phyloP scores from a whole-genome alignment of 2,113 vertebrate genomes.

The Xiphias gladius region DNA sequence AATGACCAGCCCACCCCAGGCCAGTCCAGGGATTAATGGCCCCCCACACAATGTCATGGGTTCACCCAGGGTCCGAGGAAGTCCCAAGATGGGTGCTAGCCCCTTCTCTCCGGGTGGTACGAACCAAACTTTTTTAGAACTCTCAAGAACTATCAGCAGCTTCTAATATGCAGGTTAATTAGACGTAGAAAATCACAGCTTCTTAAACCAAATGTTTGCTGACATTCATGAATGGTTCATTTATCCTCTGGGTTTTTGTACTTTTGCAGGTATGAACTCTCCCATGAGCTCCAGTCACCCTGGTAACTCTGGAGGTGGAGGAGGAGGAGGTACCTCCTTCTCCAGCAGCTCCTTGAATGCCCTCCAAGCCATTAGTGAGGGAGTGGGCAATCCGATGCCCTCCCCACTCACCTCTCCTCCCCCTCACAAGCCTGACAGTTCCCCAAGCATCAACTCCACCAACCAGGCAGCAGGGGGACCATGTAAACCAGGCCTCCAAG shows the following conservation, averaged over 20 bases:
- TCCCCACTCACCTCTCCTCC: constrained; percentile 93
- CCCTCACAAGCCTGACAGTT: constrained; percentile 90
- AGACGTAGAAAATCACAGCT: background rate
- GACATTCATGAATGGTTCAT: background rate
- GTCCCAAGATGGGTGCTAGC: constrained; percentile 93
- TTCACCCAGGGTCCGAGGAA: constrained; percentile 92
- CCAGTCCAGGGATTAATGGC: constrained; percentile 89
- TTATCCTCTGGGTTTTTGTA: constrained; percentile 14
- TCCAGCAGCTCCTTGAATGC: constrained; percentile 98
- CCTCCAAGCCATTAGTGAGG: constrained; percentile 98
- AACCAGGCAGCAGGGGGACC: constrained; percentile 66
- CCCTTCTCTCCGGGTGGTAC: constrained; percentile 97
- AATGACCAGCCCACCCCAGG: constrained; percentile 92
- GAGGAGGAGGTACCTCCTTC: constrained; percentile 87
- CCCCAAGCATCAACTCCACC: constrained; percentile 88
- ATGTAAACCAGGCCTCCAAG: constrained; percentile 84
- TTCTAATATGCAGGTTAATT: background rate
- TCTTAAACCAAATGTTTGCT: background rate
- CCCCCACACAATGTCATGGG: constrained; percentile 91
- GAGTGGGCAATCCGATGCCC: constrained; percentile 93
- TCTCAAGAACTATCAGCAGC: background rate
- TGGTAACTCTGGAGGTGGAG: constrained; percentile 81
- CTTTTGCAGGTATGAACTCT: constrained; percentile 90
- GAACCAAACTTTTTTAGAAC: background rate
- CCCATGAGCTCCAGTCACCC: constrained; percentile 90